Evolutionary conservation across 2,888 invertebrate genomes (phyloP), one percentile per base, ranked within the genome.

Genomic region (Sarcophaga caerulescens): DNA sequence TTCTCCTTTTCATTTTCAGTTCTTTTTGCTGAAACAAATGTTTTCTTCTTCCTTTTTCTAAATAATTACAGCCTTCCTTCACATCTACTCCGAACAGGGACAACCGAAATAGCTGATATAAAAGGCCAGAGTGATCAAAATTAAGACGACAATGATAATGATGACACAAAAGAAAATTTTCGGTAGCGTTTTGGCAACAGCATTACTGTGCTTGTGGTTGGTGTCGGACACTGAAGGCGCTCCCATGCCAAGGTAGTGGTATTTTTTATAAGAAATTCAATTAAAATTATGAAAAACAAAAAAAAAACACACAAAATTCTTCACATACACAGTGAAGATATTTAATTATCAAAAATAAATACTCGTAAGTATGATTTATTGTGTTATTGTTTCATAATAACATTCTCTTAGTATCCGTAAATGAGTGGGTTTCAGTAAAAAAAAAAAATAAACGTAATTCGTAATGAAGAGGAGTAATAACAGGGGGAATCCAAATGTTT

Each of bases 171-270:
- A 78, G 63, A 90, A 90, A 89, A 88, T 91, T 75, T 88, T 90
- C 74, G 89, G 89, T 88, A 90, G 91, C 84, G 88, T 90, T 82
- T 88, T 92, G 80, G 90, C 91, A 35, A 84, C 92, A 69, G 86
- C 92, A 77, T 90, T 90, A 75, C 87, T 92, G 70, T 91, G 91
- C 73, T 88, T 93, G 88, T 86, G 92, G 81, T 87, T 93, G 78
- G 90, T 91, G 62, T 89, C 92, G 84, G 90, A 89, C 59, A 89
- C 89, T 84, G 92, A 93, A 84, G 91, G 91, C 47, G 93, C 92
- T 19, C 93, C 92, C 74, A 90, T 93, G 91, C 92, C 92, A 91
- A 93, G 93, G 93, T 93, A 93, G 93, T 93, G 91, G 92, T 93
- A 92, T 89, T 89, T 88, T 85, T 77, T 81, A 81, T 63, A 70